Conservation (phyloP, 2,113 vertebrate species). For the Piaya cayana region DNA sequence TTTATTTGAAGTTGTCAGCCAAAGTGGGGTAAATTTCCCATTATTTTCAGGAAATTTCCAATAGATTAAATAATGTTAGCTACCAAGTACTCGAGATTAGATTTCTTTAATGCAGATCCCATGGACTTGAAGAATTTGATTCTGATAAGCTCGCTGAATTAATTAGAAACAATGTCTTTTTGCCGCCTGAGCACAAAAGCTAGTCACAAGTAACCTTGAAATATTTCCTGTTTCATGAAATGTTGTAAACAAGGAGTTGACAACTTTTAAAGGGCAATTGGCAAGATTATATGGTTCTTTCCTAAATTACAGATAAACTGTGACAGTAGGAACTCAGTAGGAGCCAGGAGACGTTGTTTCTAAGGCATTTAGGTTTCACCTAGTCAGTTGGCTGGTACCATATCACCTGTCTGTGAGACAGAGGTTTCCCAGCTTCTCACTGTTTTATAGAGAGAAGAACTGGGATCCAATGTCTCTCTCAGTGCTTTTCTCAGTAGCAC, state of each 20-base stretch:
- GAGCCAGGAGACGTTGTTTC: background rate
- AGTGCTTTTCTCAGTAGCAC: background rate
- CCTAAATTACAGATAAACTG: constrained; percentile 31
- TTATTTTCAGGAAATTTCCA: background rate
- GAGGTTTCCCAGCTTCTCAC: background rate
- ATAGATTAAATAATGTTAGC: background rate
- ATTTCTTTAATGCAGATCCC: background rate
- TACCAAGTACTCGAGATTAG: background rate
- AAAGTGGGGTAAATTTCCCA: background rate
- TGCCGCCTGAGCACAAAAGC: background rate
- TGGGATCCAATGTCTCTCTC: background rate
- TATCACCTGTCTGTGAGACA: background rate
- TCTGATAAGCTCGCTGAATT: background rate
- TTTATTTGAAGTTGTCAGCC: background rate
- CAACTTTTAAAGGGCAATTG: constrained; percentile 30
- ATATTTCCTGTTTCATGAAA: background rate
- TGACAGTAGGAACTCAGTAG: constrained; percentile 1
- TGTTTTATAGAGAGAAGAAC: background rate
- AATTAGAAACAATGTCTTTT: background rate
- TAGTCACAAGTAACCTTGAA: constrained; percentile 29
- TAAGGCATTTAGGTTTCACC: constrained; percentile 4
- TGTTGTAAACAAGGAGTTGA: background rate
- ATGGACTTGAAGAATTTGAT: background rate
- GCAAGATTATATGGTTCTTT: constrained; percentile 40
- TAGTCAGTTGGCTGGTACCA: background rate